Evolutionary conservation across 2,113 vertebrate species (phyloP), one percentile per base, ranked within the genome.

Genomic region (Dicaeum eximium): DNA sequence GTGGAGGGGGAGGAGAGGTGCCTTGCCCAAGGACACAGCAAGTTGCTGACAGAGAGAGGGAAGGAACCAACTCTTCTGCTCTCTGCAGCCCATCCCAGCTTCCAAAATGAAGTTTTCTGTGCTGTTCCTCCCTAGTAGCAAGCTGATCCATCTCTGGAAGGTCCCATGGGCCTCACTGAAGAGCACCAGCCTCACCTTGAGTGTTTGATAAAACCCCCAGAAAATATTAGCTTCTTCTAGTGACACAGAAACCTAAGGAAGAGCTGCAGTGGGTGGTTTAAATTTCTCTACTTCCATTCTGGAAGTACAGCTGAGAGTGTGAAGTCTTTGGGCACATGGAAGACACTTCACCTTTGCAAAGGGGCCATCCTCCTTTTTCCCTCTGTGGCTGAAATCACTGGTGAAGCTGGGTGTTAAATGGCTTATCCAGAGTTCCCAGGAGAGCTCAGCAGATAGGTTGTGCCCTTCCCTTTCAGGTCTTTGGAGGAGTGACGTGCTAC

Each of bases 1-100:
- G 95, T 95, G 94, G 92, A 93, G 77, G 78, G 88, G 61, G 72
- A 93, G 92, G 88, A 3, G 18, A 92, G 69, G 60, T 51, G 60
- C 35, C 80, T 93, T 96, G 91, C 92, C 78, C 78, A 92, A 89
- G 84, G 83, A 92, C 44, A 61, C 24, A 19, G 37, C 60, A 57
- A 65, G 1, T 62, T 0, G 0, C 65, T 75, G 69, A 27, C 28
- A 75, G 38, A 80, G 48, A 1, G 3, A 84, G 64, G 72, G 48
- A 95, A 53, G 44, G 56, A 95, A 75, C 35, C 42, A 13, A 1
- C 35, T 72, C 16, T 92, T 20, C 21, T 87, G 67, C 19, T 53
- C 24, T 61, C 50, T 82, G 74, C 42, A 80, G 81, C 31, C 56
- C 44, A 15, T 56, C 22, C 15, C 31, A 33, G 40, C 18, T 89